Conservation (phyloP, 2,797 vertebrate genomes). For the Smutsia gigantea region DNA sequence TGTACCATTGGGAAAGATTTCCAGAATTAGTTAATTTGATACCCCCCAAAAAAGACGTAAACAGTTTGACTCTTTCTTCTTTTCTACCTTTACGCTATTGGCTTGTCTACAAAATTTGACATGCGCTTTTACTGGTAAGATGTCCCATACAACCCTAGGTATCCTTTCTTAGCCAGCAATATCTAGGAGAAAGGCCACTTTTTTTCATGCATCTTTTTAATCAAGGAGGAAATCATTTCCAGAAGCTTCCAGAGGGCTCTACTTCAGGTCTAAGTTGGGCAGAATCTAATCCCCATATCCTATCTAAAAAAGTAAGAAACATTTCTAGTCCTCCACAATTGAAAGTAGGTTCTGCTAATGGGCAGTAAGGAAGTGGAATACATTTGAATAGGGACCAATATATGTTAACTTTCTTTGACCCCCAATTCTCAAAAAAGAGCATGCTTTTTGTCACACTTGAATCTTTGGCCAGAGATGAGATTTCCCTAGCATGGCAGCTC, state of each 20-base stretch:
- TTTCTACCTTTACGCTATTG: neutral
- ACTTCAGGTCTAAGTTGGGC: neutral
- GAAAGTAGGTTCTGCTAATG: neutral
- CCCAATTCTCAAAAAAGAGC: neutral
- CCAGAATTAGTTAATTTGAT: neutral
- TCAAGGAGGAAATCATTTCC: neutral
- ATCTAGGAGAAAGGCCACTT: neutral
- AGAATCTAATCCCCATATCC: neutral
- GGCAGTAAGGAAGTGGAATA: neutral
- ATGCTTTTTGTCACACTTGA: neutral
- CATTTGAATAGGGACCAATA: neutral
- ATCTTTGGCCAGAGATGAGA: neutral
- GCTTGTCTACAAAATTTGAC: neutral
- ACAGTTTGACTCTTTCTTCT: neutral
- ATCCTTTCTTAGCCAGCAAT: neutral
- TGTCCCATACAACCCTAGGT: neutral
- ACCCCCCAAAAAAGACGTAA: neutral
- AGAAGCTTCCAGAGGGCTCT: neutral
- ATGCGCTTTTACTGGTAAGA: neutral
- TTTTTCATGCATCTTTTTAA: neutral
- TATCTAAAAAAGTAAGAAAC: neutral
- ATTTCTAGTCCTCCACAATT: neutral
- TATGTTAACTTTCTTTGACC: neutral
- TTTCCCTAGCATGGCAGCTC: neutral
- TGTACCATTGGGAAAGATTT: neutral